Conservation (phyloP, 2,113 vertebrate genomes). For the Pithys albifrons region DNA sequence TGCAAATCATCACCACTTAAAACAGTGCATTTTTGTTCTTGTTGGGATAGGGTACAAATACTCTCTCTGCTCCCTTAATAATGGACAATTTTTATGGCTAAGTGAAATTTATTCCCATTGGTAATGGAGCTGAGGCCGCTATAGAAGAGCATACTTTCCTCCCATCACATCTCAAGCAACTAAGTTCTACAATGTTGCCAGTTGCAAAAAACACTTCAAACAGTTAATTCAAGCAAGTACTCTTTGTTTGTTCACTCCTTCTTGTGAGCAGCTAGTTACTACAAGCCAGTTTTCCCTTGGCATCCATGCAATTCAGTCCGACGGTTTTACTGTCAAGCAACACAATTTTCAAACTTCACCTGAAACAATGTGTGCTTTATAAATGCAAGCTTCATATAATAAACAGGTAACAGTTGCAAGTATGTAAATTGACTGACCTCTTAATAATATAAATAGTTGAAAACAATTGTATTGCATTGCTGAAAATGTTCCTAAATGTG, state of each 20-base stretch:
- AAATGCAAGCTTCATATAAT: not conserved
- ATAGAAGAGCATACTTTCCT: not conserved
- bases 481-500: not conserved
- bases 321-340: not conserved
- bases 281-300: not conserved
- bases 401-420: not conserved
- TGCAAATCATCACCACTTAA: not conserved
- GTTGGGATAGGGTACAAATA: not conserved
- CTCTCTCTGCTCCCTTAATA: not conserved
- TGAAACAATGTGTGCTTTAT: not conserved
- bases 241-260: accelerated
- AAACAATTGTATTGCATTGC: not conserved
- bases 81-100: not conserved
- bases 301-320: not conserved
- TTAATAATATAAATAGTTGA: not conserved
- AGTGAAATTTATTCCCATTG: not conserved
- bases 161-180: not conserved
- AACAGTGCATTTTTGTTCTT: not conserved
- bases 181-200: not conserved
- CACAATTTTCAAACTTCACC: not conserved
- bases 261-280: not conserved
- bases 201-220: not conserved
- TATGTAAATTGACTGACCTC: not conserved
- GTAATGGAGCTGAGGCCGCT: not conserved
- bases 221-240: not conserved